Evolutionary conservation across 1,140 invertebrate genomes (phyloP), one percentile per base, ranked within the genome.

Genomic region (Conopomorpha cramerella): DNA sequence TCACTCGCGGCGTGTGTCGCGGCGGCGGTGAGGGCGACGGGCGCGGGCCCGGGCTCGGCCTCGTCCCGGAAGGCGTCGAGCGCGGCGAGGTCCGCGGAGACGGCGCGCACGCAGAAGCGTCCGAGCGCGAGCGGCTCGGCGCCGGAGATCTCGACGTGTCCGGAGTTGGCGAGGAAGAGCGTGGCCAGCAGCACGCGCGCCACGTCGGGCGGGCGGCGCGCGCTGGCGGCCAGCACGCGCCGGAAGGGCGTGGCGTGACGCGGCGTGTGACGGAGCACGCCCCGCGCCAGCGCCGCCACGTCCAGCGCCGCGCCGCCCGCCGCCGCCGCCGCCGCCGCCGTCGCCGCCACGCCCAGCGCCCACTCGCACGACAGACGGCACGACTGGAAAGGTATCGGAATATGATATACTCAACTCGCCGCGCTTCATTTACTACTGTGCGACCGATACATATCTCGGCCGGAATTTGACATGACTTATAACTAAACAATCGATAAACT

Each of bases 51-150:
- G n/a, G n/a, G n/a, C n/a, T n/a, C n/a, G n/a, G n/a, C n/a, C n/a
- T n/a, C n/a, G n/a, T n/a, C n/a, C n/a, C n/a, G n/a, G n/a, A n/a
- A n/a, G n/a, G n/a, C n/a, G n/a, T n/a, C n/a, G n/a, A n/a, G n/a
- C n/a, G n/a, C n/a, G n/a, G n/a, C 13, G 3, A 70, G 41, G 40
- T 62, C 55, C 36, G 66, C 52, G 51, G 60, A 59, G 40, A 62
- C 65, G 2, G 57, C 51, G 41, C 62, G 66, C 12, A 60, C 65
- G 61, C 64, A 51, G 7, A 36, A 44, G 28, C 10, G 11, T 14
- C 13, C n/a, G 14, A 37, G 12, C 14, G 3, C 2, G 17, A 3
- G 26, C 26, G 13, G 14, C 18, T 10, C 12, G 11, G 12, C 17
- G 26, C 23, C 11, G 17, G 11, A n/a, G n/a, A n/a, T n/a, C n/a